These are phyloP conservation scores for Lumbricus terrestris DNA, from an alignment of 2,888 invertebrate genomes.

Conservation along the genomic window DNA sequence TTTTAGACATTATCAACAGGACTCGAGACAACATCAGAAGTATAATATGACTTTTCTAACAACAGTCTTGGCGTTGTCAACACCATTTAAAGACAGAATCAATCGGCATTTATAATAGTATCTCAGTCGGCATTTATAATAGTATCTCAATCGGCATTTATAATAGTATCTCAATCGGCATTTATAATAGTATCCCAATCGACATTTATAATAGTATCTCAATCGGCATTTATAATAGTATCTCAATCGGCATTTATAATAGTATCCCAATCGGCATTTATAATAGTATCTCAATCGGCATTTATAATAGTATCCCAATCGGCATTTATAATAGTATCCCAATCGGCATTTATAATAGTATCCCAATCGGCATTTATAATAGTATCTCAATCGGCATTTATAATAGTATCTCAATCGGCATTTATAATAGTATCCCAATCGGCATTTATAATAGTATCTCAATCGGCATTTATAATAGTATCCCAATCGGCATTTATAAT, in stretches of 20 bases:
- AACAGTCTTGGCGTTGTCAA: no score
- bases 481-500: not conserved
- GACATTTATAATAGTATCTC: no score
- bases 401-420: not conserved
- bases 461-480: not conserved
- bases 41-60: no score
- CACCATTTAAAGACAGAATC: no score
- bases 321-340: no score
- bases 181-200: not conserved
- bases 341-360: not conserved
- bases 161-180: not conserved
- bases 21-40: no score
- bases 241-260: not conserved
- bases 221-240: not conserved
- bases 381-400: not conserved
- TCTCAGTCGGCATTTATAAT: not conserved
- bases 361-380: not conserved
- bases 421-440: not conserved
- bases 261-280: not conserved
- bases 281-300: not conserved
- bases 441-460: no score
- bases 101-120: not conserved
- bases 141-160: not conserved
- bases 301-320: not conserved
- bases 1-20: no score